Evolutionary conservation across 1,140 invertebrate species (phyloP), one percentile per base, ranked within the genome.

Genomic region (Sitodiplosis mosellana): DNA sequence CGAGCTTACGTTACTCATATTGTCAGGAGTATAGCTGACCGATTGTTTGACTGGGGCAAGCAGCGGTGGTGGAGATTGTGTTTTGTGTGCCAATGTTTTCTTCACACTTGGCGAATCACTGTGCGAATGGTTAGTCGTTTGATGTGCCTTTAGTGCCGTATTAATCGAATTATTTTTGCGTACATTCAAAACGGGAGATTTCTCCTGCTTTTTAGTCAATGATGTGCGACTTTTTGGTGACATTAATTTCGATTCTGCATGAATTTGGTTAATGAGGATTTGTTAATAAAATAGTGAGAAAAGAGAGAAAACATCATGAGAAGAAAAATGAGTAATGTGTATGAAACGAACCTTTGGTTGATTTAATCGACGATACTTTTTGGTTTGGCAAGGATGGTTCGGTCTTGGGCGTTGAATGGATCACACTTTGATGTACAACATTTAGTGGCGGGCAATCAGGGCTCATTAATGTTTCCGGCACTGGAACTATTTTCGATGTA

Each of bases 401-500:
- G 60, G 59, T 48, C 48, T 51, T 37, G 61, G 59, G 60, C 49
- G 40, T 53, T 56, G 8, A 63, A 52, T 0, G 61, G 10, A 27
- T 27, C 3, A 27, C 27, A 10, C 53, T 49, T 65, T 58, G 15
- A 59, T 58, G 12, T 59, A 45, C 20, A 33, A 15, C 17, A 22
- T 22, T 45, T 40, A 61, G 58, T 15, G 69, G 59, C 49, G 76
- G 74, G 54, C 76, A 68, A 61, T 86, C 81, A 2, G 83, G 84
- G 62, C 82, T 86, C 78, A 86, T 85, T 0, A 87, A 64, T 1
- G 82, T 83, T 58, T 89, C 85, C 8, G 84, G 83, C 33, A 87
- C 83, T 2, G 84, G 85, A 1, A 89, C 79, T 66, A 87, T 77
- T 64, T 85, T 86, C 1, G 81, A 83, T 37, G 83, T 79, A 36